Evolutionary conservation across 2,113 vertebrate genomes (phyloP).

Genomic region (Psettodes erumei): DNA sequence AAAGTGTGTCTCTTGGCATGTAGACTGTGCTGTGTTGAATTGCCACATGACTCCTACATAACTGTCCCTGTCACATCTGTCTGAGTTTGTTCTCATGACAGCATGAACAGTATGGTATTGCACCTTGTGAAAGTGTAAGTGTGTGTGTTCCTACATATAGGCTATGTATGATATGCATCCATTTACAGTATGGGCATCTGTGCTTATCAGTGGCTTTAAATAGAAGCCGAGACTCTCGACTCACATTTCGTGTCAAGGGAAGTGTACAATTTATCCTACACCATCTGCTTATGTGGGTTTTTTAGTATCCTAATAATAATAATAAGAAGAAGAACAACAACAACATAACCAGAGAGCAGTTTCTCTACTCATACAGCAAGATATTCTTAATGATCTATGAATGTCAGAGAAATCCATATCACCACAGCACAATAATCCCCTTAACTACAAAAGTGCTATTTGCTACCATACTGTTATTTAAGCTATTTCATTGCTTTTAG

Average conservation of each 20-base stretch:
- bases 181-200: constrained; percentile 1
- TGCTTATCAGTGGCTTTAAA: constrained; percentile 29
- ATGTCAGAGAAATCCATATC: not conserved
- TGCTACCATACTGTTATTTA: not conserved
- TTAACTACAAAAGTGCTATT: not conserved
- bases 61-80: not conserved
- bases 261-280: not conserved
- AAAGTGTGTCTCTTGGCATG: not conserved
- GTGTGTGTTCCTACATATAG: not conserved
- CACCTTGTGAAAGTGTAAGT: not conserved
- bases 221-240: constrained; percentile 14
- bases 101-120: not conserved
- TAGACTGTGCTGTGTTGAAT: not conserved
- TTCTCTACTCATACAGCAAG: not conserved
- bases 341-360: too few species aligned
- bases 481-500: constrained; percentile 3
- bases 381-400: not conserved
- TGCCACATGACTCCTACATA: not conserved
- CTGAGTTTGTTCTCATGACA: not conserved
- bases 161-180: not conserved
- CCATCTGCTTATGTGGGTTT: constrained; percentile 19
- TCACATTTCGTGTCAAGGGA: constrained; percentile 11
- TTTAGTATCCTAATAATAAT: constrained; percentile 1
- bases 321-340: too few species aligned
- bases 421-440: not conserved